A percentile compares a stretch with the other conserved stretches of the same genome.
Evolutionary conservation across 2,888 invertebrate species (phyloP).

Genomic region (Chouioia cunea): DNA sequence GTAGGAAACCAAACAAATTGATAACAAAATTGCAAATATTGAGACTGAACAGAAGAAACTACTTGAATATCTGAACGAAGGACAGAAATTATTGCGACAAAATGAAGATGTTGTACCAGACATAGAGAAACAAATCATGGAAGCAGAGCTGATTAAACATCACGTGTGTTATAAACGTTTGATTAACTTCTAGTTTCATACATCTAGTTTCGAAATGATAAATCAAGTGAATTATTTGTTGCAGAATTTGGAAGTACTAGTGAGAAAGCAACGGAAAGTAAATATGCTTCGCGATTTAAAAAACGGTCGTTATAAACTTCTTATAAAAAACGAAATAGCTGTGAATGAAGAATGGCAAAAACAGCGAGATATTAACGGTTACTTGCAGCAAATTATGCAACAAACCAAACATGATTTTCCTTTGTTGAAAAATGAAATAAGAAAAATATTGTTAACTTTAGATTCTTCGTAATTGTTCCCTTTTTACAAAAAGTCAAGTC

Average conservation of each 20-base stretch:
- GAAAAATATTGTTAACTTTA: constrained; percentile 60
- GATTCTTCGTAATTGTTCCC: constrained; percentile 51
- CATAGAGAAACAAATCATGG: constrained; percentile 65
- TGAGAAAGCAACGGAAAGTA: constrained; percentile 79
- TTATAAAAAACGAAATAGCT: constrained; percentile 67
- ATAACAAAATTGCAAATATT: constrained; percentile 57
- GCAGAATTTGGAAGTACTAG: constrained; percentile 73
- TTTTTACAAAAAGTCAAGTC: not conserved
- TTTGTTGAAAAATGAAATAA: constrained; percentile 57
- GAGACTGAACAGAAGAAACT: constrained; percentile 57
- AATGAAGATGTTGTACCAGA: constrained; percentile 58
- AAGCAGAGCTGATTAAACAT: constrained; percentile 67
- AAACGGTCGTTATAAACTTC: constrained; percentile 65
- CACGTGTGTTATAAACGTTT: constrained; percentile 58
- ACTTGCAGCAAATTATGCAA: constrained; percentile 73
- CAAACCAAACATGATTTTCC: constrained; percentile 76
- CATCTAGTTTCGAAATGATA: constrained; percentile 9
- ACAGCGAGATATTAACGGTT: constrained; percentile 73
- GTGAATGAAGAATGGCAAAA: constrained; percentile 73
- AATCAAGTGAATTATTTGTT: constrained; percentile 38
- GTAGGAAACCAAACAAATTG: constrained; percentile 62
- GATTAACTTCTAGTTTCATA: not conserved
- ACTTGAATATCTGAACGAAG: constrained; percentile 58
- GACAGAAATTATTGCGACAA: constrained; percentile 57
- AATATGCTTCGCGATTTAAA: constrained; percentile 72